A percentile compares a stretch with the other conserved stretches of the same genome.
phyloP scores from a whole-genome alignment of 2,888 invertebrate genomes.

The Aquatica leii region DNA sequence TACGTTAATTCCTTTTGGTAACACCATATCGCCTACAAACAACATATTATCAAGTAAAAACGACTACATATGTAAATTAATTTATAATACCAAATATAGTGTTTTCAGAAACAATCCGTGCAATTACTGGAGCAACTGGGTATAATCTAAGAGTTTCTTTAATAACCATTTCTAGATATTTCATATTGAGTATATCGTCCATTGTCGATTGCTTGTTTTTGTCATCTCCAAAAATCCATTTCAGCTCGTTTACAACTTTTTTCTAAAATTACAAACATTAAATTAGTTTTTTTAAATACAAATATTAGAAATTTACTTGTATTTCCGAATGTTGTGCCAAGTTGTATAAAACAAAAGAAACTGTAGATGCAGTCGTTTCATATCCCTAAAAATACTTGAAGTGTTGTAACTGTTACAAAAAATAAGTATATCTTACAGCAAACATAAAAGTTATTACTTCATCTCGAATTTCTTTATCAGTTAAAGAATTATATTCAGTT shows the following conservation, averaged over 20 bases:
- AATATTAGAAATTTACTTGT: constrained; percentile 49
- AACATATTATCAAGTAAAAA: too few relatives aligned
- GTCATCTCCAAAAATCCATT: constrained; percentile 50
- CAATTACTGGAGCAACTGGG: constrained; percentile 64
- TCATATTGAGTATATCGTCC: constrained; percentile 63
- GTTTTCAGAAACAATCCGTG: constrained; percentile 57
- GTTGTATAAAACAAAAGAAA: constrained; percentile 60
- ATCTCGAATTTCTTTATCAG: constrained; percentile 68
- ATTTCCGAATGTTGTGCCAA: constrained; percentile 59
- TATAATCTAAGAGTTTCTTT: constrained; percentile 65
- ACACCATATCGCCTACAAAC: constrained; percentile 32
- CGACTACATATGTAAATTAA: too few relatives aligned
- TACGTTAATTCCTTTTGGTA: constrained; percentile 57
- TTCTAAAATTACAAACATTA: constrained; percentile 48
- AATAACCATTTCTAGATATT: constrained; percentile 64
- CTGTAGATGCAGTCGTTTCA: constrained; percentile 62
- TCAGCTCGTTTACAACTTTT: constrained; percentile 57
- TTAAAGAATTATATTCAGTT: constrained; percentile 66
- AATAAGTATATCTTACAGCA: constrained; percentile 57
- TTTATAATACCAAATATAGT: too few relatives aligned
- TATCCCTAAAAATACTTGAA: constrained; percentile 56
- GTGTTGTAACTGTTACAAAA: constrained; percentile 63
- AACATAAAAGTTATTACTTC: constrained; percentile 75
- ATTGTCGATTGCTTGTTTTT: constrained; percentile 41
- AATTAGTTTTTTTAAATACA: too few relatives aligned